A percentile compares a stretch with the other conserved stretches of the same genome.
Evolutionary conservation across 2,888 invertebrate species (phyloP).

Genomic region (Stenoptilia bipunctidactyla): DNA sequence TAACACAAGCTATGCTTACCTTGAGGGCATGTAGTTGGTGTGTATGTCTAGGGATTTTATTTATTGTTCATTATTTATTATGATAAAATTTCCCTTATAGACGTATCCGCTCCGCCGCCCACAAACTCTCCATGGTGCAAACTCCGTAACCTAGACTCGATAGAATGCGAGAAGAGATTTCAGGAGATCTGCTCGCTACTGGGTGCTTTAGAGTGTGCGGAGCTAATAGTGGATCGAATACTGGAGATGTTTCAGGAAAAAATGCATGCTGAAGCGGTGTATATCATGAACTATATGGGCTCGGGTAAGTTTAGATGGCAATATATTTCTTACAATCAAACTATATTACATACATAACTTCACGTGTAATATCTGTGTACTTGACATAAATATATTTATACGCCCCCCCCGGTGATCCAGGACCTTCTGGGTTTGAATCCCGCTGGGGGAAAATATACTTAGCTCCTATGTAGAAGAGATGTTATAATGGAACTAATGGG

Average conservation of each 20-base stretch:
- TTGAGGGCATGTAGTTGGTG: too few species aligned
- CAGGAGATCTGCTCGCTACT: slow-evolving; percentile 66
- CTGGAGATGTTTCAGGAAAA: slow-evolving; percentile 68
- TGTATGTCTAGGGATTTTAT: neutral
- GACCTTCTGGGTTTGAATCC: too few species aligned
- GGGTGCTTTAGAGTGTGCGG: slow-evolving; percentile 63
- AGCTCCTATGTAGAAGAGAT: too few species aligned
- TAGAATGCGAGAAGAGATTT: slow-evolving; percentile 55
- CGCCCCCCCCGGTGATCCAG: too few species aligned
- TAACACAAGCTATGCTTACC: too few species aligned
- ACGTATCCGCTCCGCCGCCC: slow-evolving; percentile 22
- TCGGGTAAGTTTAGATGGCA: slow-evolving; percentile 36
- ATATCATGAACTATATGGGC: slow-evolving; percentile 71
- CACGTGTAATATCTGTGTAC: too few species aligned
- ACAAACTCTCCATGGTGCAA: slow-evolving; percentile 71
- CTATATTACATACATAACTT: too few species aligned
- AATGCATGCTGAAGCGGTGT: slow-evolving; percentile 68
- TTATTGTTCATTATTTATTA: neutral
- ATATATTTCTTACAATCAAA: too few species aligned
- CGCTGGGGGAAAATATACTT: too few species aligned
- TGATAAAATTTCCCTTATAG: slow-evolving; percentile 22
- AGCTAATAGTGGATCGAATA: slow-evolving; percentile 73
- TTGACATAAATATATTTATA: too few species aligned
- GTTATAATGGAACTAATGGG: too few species aligned
- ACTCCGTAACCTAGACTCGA: slow-evolving; percentile 71